Evolutionary conservation across 2,797 vertebrate species (phyloP).

Genomic region (Pseudomugil gertrudae): DNA sequence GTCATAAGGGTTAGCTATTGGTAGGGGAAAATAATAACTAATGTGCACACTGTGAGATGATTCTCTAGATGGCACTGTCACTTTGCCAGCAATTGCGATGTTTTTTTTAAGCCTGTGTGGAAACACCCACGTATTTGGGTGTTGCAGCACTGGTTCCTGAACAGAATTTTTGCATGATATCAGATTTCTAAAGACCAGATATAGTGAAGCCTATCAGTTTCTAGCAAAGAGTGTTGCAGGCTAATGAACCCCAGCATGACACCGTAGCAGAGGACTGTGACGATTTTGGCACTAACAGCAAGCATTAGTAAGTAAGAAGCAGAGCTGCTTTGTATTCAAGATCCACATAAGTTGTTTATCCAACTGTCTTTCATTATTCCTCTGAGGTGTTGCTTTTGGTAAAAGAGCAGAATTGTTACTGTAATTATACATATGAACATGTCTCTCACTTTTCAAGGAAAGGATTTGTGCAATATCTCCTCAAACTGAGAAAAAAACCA

Average conservation of each 20-base stretch:
- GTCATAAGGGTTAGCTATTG: neutral
- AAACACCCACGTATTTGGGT: constrained; percentile 12
- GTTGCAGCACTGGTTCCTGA: neutral
- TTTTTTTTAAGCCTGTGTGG: neutral
- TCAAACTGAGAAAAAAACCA: neutral
- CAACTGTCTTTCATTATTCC: constrained; percentile 22
- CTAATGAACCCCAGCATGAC: constrained; percentile 6
- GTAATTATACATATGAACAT: constrained; percentile 1
- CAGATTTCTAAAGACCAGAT: constrained; percentile 8
- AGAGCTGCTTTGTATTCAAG: constrained; percentile 18
- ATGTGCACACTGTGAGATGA: constrained; percentile 21
- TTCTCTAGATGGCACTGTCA: constrained; percentile 58
- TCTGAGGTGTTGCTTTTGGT: constrained; percentile 8
- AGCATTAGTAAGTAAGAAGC: constrained; percentile 16
- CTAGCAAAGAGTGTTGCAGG: constrained; percentile 7
- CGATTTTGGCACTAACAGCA: constrained; percentile 10
- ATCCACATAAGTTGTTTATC: constrained; percentile 14
- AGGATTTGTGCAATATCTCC: neutral
- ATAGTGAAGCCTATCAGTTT: constrained; percentile 10
- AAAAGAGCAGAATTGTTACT: neutral
- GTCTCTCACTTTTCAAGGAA: constrained; percentile 2
- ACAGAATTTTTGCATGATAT: constrained; percentile 13
- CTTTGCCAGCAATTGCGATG: constrained; percentile 6
- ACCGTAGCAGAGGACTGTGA: constrained; percentile 9
- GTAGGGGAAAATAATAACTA: neutral